Conservation (phyloP, 92 coral and sea anemone species). For the Epizoanthus rinbou region DNA sequence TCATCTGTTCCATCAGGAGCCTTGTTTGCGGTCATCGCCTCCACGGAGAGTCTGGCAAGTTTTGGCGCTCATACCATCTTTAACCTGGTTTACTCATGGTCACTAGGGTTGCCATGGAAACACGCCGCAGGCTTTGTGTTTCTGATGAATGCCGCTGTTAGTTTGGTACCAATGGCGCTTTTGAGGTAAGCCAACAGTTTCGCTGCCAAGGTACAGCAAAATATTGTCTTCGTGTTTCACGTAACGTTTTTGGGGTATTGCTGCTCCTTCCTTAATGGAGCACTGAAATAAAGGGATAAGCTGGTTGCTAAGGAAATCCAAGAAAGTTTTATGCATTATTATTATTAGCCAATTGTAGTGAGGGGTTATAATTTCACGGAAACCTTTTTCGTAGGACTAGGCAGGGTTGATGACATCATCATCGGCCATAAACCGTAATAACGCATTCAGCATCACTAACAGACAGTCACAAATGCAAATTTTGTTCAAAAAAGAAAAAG, state of each 20-base stretch:
- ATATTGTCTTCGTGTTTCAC: neutral
- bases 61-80: conserved; percentile 46
- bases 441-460: too few relatives aligned
- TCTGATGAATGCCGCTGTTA: conserved; percentile 51
- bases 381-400: too few relatives aligned
- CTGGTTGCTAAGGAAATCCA: too few relatives aligned
- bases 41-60: conserved; percentile 56
- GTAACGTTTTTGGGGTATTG: too few relatives aligned
- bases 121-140: conserved; percentile 56
- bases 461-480: too few relatives aligned
- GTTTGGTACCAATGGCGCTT: conserved; percentile 20
- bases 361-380: too few relatives aligned
- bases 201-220: neutral
- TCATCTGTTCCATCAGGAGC: conserved; percentile 40
- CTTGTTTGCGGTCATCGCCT: conserved; percentile 50
- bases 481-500: too few relatives aligned
- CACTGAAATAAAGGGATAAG: too few relatives aligned
- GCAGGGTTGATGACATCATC: too few relatives aligned
- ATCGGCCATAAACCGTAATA: too few relatives aligned
- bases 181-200: conserved; percentile 35
- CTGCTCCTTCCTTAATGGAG: neutral
- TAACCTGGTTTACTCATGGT: conserved; percentile 50
- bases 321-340: too few relatives aligned
- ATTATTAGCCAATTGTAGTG: too few relatives aligned
- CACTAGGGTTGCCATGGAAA: conserved; percentile 49